Evolutionary conservation across 2,113 vertebrate genomes (phyloP).

Genomic region (Megaptera novaeangliae): DNA sequence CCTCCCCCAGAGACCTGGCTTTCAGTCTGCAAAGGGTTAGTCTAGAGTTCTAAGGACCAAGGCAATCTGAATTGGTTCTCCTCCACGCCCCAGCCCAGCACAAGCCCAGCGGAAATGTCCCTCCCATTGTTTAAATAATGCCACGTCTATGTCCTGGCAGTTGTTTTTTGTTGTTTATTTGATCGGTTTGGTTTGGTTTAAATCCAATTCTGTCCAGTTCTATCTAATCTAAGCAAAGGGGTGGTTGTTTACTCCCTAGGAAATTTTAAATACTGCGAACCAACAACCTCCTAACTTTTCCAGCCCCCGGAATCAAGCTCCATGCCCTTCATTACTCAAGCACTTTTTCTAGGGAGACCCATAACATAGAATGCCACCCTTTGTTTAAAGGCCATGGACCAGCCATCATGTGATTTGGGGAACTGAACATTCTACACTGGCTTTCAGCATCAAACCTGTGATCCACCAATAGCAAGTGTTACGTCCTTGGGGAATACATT

Average conservation of each 20-base stretch:
- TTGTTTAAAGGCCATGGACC: background rate
- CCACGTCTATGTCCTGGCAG: background rate
- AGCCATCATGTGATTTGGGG: background rate
- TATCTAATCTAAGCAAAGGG: background rate
- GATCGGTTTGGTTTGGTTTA: background rate
- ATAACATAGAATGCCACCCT: background rate
- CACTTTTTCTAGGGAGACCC: background rate
- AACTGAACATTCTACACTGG: background rate
- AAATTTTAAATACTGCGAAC: background rate
- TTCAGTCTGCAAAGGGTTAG: background rate
- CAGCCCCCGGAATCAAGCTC: background rate
- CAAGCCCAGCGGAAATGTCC: background rate
- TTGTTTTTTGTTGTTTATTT: background rate
- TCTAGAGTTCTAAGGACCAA: background rate
- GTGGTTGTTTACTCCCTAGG: background rate
- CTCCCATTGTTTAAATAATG: background rate
- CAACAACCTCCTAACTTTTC: background rate
- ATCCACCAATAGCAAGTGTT: background rate
- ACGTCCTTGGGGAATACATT: background rate
- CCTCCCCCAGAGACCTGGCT: background rate
- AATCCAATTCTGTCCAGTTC: background rate
- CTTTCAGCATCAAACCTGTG: background rate
- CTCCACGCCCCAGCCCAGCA: background rate
- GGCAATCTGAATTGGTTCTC: background rate
- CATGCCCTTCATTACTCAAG: background rate